Evolutionary conservation across 2,888 invertebrate species (phyloP).

Genomic region (Gymnocheta viridis): DNA sequence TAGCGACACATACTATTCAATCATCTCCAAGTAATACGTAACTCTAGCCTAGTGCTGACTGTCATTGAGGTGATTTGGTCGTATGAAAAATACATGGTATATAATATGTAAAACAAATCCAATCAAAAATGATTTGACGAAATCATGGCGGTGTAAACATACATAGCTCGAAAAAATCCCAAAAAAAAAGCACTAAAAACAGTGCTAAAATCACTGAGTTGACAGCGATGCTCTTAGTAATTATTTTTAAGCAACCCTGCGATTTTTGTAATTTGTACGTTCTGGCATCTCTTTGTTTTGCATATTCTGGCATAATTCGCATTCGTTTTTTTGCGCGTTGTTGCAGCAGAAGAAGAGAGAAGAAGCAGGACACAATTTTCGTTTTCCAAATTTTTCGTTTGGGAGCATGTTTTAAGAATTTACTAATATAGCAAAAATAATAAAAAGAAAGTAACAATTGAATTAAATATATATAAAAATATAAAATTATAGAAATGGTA

Average conservation of each 20-base stretch:
- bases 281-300: conserved; percentile 37
- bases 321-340: conserved; percentile 68
- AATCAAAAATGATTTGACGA: too few relatives aligned
- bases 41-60: too few relatives aligned
- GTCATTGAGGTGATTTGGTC: too few relatives aligned
- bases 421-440: conserved; percentile 35
- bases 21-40: too few relatives aligned
- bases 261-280: neutral
- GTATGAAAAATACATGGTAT: too few relatives aligned
- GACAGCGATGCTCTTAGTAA: too few relatives aligned
- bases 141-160: too few relatives aligned
- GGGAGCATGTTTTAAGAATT: conserved; percentile 63
- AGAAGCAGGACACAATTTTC: conserved; percentile 62
- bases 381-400: conserved; percentile 57
- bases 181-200: too few relatives aligned
- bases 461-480: conserved; percentile 10
- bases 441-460: conserved; percentile 37
- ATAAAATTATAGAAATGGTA: conserved; percentile 57
- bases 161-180: too few relatives aligned
- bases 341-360: conserved; percentile 54
- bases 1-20: too few relatives aligned
- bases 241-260: neutral
- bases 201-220: too few relatives aligned
- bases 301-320: conserved; percentile 57
- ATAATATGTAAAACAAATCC: too few relatives aligned